These are phyloP conservation scores for Galaxea fascicularis DNA, from an alignment of 92 coral and sea anemone genomes.

Conservation along the genomic window DNA sequence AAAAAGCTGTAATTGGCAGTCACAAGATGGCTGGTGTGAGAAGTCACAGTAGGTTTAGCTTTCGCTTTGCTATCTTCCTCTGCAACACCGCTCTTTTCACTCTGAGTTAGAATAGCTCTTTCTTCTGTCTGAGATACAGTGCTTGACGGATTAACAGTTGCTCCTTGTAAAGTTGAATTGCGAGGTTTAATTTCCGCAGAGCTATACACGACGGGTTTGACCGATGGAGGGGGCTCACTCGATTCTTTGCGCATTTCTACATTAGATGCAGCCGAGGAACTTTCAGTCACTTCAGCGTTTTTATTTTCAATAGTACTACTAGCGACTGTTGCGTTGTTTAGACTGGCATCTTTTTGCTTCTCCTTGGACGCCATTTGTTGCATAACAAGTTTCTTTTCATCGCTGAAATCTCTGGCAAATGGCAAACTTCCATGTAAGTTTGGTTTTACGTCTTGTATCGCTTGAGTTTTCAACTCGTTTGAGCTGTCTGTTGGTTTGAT, in stretches of 20 bases:
- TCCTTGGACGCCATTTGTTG: slow-evolving; percentile 46
- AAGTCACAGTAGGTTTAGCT: slow-evolving; percentile 1
- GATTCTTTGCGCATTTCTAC: slow-evolving; percentile 21
- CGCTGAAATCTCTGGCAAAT: slow-evolving; percentile 42
- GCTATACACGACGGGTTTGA: slow-evolving; percentile 28
- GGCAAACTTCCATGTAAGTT: slow-evolving; percentile 10
- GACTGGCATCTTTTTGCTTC: not conserved
- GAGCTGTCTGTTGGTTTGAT: slow-evolving; percentile 52
- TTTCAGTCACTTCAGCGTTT: slow-evolving; percentile 22
- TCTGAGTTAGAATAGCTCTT: slow-evolving; percentile 23
- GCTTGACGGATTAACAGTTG: slow-evolving; percentile 13
- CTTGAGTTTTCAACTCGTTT: slow-evolving; percentile 38
- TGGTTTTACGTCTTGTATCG: not conserved
- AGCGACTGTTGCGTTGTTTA: slow-evolving; percentile 1
- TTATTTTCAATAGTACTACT: slow-evolving; percentile 7
- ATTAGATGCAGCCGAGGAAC: slow-evolving; percentile 5
- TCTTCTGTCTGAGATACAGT: slow-evolving; percentile 35
- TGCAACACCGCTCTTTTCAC: slow-evolving; percentile 7
- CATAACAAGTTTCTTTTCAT: slow-evolving; percentile 41
- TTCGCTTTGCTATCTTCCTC: slow-evolving; percentile 32
- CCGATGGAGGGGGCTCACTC: slow-evolving; percentile 6
- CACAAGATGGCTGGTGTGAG: slow-evolving; percentile 64
- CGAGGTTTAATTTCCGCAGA: slow-evolving; percentile 46
- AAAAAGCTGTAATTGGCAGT: slow-evolving; percentile 81
- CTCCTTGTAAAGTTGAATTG: not conserved